phyloP scores from a whole-genome alignment of 2,113 vertebrate genomes.

The Indicator maculatus region DNA sequence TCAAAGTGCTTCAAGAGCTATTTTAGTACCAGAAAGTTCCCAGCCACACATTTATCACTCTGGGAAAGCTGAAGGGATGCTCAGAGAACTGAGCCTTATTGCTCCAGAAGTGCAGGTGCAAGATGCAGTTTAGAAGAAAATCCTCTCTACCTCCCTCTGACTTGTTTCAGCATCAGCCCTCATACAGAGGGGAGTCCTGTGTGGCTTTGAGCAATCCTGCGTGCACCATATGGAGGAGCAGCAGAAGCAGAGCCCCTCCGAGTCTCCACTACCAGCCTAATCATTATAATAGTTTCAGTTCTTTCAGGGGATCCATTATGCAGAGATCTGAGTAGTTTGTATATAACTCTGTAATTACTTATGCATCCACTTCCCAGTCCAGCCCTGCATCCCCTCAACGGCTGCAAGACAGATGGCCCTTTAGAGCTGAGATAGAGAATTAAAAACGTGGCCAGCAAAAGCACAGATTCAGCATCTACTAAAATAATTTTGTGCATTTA shows the following conservation, averaged over 20 bases:
- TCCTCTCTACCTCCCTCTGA: slow-evolving; percentile 30
- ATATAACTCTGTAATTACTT: slow-evolving; percentile 47
- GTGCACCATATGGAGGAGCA: slow-evolving; percentile 35
- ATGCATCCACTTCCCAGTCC: slow-evolving; percentile 20
- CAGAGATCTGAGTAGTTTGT: slow-evolving; percentile 30
- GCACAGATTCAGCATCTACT: slow-evolving; percentile 37
- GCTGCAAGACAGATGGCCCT: slow-evolving; percentile 53
- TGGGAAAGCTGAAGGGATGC: slow-evolving; percentile 50
- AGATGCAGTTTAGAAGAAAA: slow-evolving; percentile 45
- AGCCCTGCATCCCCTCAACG: slow-evolving; percentile 6
- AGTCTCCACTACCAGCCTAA: slow-evolving; percentile 32
- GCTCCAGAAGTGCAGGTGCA: slow-evolving; percentile 53
- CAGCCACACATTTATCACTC: slow-evolving; percentile 46
- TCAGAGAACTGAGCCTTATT: slow-evolving; percentile 22
- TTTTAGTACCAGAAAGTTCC: slow-evolving; percentile 59
- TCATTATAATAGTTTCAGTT: slow-evolving; percentile 30
- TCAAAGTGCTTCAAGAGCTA: slow-evolving; percentile 56
- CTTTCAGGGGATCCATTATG: slow-evolving; percentile 57
- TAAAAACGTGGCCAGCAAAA: slow-evolving; percentile 41
- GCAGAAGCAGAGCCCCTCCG: slow-evolving; percentile 16
- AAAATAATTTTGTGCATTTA: slow-evolving; percentile 24
- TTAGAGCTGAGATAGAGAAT: slow-evolving; percentile 29
- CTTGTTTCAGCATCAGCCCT: slow-evolving; percentile 27
- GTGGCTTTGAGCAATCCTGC: slow-evolving; percentile 23
- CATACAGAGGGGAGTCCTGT: neutral